Evolutionary conservation across 2,113 vertebrate genomes (phyloP).

Genomic region (Condylura cristata): DNA sequence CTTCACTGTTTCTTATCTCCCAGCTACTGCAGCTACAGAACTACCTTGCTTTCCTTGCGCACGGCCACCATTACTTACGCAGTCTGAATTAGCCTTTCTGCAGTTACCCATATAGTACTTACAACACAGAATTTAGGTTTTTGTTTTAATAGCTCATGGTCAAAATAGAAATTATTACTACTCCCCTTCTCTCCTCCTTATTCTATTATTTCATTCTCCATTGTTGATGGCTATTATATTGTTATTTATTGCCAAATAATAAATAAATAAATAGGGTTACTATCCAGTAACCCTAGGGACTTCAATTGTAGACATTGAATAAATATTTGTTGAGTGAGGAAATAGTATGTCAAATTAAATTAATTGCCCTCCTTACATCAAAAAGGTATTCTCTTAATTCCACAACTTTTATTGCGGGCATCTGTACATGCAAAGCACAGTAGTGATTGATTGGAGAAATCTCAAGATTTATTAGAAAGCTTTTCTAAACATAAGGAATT

Average conservation of each 20-base stretch:
- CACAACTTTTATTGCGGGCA: background rate
- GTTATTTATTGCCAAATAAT: background rate
- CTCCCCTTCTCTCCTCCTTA: background rate
- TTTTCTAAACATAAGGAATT: constrained; percentile 22
- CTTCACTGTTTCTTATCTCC: accelerated
- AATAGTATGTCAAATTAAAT: background rate
- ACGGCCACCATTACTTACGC: background rate
- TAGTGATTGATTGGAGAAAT: background rate
- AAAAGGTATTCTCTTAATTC: background rate
- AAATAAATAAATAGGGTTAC: too few relatives aligned
- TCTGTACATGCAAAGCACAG: background rate
- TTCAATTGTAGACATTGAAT: background rate
- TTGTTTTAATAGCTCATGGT: background rate
- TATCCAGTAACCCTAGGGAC: background rate
- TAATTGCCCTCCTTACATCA: background rate
- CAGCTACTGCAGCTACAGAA: accelerated
- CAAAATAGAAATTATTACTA: background rate
- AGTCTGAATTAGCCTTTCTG: background rate
- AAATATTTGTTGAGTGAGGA: background rate
- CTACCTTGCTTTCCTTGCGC: background rate
- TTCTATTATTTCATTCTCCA: background rate
- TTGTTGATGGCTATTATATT: background rate
- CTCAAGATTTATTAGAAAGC: background rate
- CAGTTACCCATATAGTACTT: background rate
- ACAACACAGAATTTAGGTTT: background rate